Percentiles rank a stretch among this genome's conserved stretches.
phyloP scores from a whole-genome alignment of 2,888 invertebrate genomes.

The Galeopsomyia nigrocyanea region DNA sequence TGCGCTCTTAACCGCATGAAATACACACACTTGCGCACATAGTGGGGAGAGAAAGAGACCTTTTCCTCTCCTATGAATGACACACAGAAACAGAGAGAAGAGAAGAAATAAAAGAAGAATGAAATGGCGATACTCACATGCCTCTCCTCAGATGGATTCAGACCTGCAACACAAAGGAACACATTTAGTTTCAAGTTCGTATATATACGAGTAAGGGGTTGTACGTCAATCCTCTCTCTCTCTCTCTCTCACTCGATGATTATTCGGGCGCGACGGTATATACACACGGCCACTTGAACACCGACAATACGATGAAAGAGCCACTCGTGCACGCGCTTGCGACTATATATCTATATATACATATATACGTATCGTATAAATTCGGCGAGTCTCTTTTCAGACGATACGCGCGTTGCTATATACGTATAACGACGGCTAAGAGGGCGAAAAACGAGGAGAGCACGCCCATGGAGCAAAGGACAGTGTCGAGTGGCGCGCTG shows the following conservation, averaged over 20 bases:
- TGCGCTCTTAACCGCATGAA: slow-evolving; percentile 39
- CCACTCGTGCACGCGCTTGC: slow-evolving; percentile 7
- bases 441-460: slow-evolving; percentile 42
- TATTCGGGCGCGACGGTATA: slow-evolving; percentile 30
- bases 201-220: slow-evolving; percentile 19
- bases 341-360: no score
- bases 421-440: slow-evolving; percentile 26
- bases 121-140: slow-evolving; percentile 72
- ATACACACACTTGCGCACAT: slow-evolving; percentile 25
- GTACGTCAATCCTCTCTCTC: slow-evolving; percentile 33
- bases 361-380: neutral
- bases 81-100: slow-evolving; percentile 16
- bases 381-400: slow-evolving; percentile 1
- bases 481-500: neutral
- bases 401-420: no score
- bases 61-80: slow-evolving; percentile 17
- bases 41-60: slow-evolving; percentile 1
- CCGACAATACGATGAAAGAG: slow-evolving; percentile 41
- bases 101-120: slow-evolving; percentile 15
- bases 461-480: slow-evolving; percentile 9
- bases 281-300: slow-evolving; percentile 36
- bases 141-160: slow-evolving; percentile 77
- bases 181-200: slow-evolving; percentile 10
- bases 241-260: slow-evolving; percentile 29
- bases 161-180: slow-evolving; percentile 69